These are phyloP conservation scores for Thunnus thynnus DNA, from an alignment of 2,113 vertebrate species.

Conservation along the genomic window DNA sequence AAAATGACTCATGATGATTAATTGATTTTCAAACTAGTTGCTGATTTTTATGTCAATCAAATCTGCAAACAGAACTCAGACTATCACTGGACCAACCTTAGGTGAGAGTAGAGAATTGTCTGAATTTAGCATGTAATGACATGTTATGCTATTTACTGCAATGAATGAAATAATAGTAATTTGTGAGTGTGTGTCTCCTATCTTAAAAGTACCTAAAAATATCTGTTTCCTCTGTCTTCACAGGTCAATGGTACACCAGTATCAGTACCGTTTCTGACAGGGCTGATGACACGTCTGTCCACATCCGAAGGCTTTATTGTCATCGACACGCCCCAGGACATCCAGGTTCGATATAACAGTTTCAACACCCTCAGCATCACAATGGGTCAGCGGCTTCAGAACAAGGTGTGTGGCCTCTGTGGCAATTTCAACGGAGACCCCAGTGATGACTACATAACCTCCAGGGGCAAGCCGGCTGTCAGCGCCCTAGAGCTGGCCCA, in stretches of 20 bases:
- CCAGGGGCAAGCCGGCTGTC: constrained; percentile 92
- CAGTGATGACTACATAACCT: constrained; percentile 94
- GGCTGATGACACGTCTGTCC: constrained; percentile 94
- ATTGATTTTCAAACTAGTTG: no score
- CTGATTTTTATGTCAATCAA: no score
- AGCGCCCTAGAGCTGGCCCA: constrained; percentile 95
- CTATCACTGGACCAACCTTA: no score
- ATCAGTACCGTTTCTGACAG: constrained; percentile 94
- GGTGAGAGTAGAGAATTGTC: no score
- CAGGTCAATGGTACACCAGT: constrained; percentile 97
- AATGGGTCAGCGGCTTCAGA: constrained; percentile 95
- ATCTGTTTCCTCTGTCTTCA: not conserved
- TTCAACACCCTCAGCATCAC: constrained; percentile 95
- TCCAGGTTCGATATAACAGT: constrained; percentile 95
- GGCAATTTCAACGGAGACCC: constrained; percentile 97
- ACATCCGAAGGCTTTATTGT: constrained; percentile 95
- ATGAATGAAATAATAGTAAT: not conserved
- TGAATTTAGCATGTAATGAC: no score
- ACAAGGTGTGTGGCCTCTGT: constrained; percentile 97
- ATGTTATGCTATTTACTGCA: no score
- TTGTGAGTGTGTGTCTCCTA: not conserved
- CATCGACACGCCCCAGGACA: constrained; percentile 95
- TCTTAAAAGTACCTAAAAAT: not conserved
- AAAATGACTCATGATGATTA: no score
- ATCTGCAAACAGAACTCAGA: no score